Conservation (phyloP, 2,888 invertebrate species). For the Scotopteryx bipunctaria region DNA sequence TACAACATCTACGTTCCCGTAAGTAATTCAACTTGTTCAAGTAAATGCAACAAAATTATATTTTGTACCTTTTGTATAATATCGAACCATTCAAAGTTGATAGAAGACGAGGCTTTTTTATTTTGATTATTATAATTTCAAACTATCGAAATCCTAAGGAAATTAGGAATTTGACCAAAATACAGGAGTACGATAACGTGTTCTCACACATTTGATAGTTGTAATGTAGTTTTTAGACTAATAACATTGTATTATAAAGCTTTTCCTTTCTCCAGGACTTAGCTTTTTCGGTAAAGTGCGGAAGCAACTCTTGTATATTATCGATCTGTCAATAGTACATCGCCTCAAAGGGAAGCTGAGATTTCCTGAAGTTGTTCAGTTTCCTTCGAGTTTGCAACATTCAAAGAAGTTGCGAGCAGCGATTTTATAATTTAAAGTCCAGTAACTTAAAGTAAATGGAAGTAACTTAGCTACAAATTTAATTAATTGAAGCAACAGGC, state of each 20-base stretch:
- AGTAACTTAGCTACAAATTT: not conserved
- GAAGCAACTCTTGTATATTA: slow-evolving; percentile 30
- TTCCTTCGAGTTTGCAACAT: slow-evolving; percentile 28
- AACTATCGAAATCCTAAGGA: too few species aligned
- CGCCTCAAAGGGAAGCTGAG: slow-evolving; percentile 34
- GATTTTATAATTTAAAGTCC: slow-evolving; percentile 28
- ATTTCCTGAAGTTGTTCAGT: slow-evolving; percentile 33
- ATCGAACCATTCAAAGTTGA: too few species aligned
- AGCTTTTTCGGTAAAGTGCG: slow-evolving; percentile 28
- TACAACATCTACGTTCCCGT: not conserved
- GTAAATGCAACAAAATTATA: not conserved
- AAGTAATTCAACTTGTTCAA: not conserved
- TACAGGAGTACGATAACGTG: too few species aligned
- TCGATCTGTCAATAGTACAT: slow-evolving; percentile 27
- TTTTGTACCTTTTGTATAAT: too few species aligned
- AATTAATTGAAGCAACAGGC: not conserved
- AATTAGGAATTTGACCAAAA: too few species aligned
- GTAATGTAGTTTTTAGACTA: too few species aligned
- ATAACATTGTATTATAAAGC: too few species aligned
- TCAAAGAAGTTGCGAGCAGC: slow-evolving; percentile 25
- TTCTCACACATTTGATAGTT: too few species aligned
- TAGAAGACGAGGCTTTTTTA: too few species aligned
- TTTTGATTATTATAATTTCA: too few species aligned
- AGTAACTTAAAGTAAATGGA: slow-evolving; percentile 19
- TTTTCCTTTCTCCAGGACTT: too few species aligned